Percentiles rank a stretch among this genome's conserved stretches.
phyloP scores from a whole-genome alignment of 2,113 vertebrate species.

The Urocynchramus pylzowi region DNA sequence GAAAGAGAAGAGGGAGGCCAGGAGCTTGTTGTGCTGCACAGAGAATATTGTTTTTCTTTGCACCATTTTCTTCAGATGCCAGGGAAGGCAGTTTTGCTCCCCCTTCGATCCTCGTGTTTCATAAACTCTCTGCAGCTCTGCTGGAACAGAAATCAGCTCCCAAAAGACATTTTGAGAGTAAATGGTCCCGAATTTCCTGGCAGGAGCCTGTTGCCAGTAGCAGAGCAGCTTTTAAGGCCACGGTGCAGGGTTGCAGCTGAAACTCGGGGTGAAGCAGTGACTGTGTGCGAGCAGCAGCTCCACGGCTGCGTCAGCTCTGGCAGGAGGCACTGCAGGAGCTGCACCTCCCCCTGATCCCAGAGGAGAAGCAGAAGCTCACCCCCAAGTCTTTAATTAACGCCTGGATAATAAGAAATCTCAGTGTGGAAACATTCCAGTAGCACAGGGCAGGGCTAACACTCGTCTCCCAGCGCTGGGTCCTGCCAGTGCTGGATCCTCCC shows the following conservation, averaged over 20 bases:
- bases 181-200: not conserved
- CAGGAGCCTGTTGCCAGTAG: not conserved
- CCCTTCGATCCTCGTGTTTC: not conserved
- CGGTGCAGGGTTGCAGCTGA: not conserved
- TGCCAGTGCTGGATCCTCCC: not conserved
- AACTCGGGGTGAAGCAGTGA: not conserved
- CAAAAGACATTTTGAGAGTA: not conserved
- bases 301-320: rapidly evolving
- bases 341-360: not conserved
- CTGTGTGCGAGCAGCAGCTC: rapidly evolving
- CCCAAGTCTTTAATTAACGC: not conserved
- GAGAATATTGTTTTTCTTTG: not conserved
- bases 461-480: not conserved
- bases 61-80: not conserved
- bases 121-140: not conserved
- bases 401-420: slow-evolving; percentile 7
- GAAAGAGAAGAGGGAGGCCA: not conserved
- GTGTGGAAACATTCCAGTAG: not conserved
- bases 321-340: not conserved
- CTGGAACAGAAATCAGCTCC: not conserved
- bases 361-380: not conserved
- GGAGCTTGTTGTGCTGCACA: not conserved
- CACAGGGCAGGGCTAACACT: not conserved
- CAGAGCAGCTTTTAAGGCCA: not conserved
- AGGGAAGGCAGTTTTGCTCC: not conserved